Conservation (phyloP, 2,888 invertebrate genomes). For the Leptinotarsa peninsularis region DNA sequence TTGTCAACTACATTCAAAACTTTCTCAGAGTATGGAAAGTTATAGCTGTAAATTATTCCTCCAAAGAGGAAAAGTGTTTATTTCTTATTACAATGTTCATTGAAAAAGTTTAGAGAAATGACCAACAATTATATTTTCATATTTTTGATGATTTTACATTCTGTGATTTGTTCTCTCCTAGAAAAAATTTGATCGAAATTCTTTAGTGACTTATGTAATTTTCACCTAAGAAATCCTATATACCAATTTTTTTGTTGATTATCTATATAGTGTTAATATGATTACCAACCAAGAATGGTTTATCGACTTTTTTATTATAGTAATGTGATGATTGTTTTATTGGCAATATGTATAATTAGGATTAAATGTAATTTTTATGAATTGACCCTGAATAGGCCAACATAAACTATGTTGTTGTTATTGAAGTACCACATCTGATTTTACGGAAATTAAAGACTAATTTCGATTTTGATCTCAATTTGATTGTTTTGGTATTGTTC, state of each 20-base stretch:
- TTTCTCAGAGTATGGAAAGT: no score
- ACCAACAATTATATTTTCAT: no score
- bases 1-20: no score
- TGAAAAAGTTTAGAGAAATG: no score
- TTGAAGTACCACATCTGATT: slow-evolving; percentile 5
- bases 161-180: no score
- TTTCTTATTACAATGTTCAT: no score
- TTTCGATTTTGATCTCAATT: slow-evolving; percentile 25
- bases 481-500: slow-evolving; percentile 20
- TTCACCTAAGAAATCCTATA: no score
- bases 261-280: neutral
- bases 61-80: no score
- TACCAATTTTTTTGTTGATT: neutral
- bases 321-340: slow-evolving; percentile 18
- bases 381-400: neutral
- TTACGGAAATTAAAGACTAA: slow-evolving; percentile 16
- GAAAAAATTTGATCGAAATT: no score
- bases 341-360: slow-evolving; percentile 17
- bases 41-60: no score
- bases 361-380: slow-evolving; percentile 9
- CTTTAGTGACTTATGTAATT: no score
- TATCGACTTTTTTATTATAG: neutral
- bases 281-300: neutral
- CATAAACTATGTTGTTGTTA: neutral
- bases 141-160: no score